Conservation (phyloP, 2,888 invertebrate species). For the Stenurella melanura region DNA sequence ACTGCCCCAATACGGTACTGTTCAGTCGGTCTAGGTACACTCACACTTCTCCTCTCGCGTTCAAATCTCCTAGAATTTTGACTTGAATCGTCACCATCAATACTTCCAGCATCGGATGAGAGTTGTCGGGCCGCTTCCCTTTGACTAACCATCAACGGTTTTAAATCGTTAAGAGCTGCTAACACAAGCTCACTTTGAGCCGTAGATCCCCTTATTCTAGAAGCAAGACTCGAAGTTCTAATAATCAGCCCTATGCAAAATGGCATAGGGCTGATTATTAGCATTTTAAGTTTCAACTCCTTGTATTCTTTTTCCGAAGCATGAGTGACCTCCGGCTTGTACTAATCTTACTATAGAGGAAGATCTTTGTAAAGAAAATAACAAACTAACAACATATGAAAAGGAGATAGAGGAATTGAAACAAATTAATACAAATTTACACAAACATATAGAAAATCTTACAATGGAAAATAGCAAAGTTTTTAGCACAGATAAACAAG, state of each 20-base stretch:
- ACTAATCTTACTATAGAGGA: no score
- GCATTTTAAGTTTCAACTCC: slow-evolving; percentile 1
- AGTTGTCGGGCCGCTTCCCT: slow-evolving; percentile 26
- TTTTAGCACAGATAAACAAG: no score
- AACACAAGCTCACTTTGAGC: slow-evolving; percentile 20
- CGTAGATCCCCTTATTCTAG: slow-evolving; percentile 2
- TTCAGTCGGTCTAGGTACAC: no score
- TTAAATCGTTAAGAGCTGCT: slow-evolving; percentile 18
- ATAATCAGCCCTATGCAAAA: not conserved
- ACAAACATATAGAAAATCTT: no score
- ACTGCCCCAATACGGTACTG: not conserved
- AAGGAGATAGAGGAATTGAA: no score
- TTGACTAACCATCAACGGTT: not conserved
- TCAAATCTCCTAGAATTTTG: not conserved
- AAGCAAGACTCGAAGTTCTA: not conserved
- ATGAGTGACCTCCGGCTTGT: not conserved
- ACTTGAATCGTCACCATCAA: slow-evolving; percentile 5
- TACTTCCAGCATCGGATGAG: not conserved
- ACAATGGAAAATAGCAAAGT: no score
- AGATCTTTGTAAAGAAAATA: no score
- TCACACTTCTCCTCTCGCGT: not conserved
- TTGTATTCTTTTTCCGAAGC: not conserved
- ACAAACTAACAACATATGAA: no score
- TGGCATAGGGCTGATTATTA: no score
- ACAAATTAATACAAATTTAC: no score